Base-by-base conservation (phyloP, 2,888 invertebrate genomes). In the Lordiphosa fenestrarum region DNA sequence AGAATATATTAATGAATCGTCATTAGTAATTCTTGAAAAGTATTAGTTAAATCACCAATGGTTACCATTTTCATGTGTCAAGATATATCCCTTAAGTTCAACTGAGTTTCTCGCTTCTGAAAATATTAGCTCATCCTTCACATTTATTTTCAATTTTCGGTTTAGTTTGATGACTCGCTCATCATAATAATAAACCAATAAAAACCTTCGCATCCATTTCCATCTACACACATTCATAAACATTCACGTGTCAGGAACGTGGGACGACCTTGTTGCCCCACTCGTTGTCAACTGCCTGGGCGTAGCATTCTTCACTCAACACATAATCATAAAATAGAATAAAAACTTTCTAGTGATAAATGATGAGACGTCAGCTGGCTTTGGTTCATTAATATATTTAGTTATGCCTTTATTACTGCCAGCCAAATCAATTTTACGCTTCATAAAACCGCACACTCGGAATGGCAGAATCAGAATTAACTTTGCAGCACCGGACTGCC, bases 401-500 rank as follows among this genome's bases (percentile, higher is more conserved):
- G 80, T 78, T 73, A 69, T 78, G 80, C 80, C 71, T 69, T 75
- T 74, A 76, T 76, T 71, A 71, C 74, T 56, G 76, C 68, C 78
- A 63, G 71, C 62, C 80, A 69, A 77, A 77, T 77, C 77, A 77
- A 77, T 77, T 77, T 77, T 61, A 75, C 83, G 80, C 83, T 70
- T 66, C 77, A 82, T 66, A 63, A 76, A 74, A 55, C 52, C 59
- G 36, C 35, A 33, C 15, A 25, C 23, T 5, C 23, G 6, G 1
- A 19, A 4, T 19, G 19, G 19, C 19, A 19, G 3, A 19, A 19
- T 35, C 7, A 70, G 49, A 30, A 56, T 66, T 66, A 60, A 66
- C 63, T 66, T 47, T 40, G 50, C 62, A 59, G 47, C 56, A 40
- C 46, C 19, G 58, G 42, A 41, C 19, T 57, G 67, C 67, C 67